Percentiles rank a stretch among this genome's conserved stretches.
Conservation (phyloP, 2,888 invertebrate genomes). For the Limenitis camilla region DNA sequence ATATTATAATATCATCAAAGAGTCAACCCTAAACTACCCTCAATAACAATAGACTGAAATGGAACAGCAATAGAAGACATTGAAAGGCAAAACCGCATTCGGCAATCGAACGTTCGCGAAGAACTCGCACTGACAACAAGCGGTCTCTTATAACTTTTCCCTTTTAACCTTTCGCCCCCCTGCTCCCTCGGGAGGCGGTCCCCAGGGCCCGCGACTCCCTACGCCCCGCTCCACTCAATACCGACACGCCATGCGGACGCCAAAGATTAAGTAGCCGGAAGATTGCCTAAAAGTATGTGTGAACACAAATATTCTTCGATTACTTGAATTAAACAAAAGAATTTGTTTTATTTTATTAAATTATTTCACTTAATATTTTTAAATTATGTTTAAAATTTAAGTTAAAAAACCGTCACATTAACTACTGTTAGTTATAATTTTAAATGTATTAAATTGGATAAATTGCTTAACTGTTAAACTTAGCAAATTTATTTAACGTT, state of each 20-base stretch:
- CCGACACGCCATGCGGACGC: slow-evolving; percentile 68
- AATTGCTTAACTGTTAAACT: no score
- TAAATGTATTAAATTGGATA: neutral
- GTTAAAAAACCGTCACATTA: no score
- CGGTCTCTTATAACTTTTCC: slow-evolving; percentile 74
- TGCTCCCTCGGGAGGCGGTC: slow-evolving; percentile 73
- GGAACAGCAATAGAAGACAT: slow-evolving; percentile 16
- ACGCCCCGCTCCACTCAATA: slow-evolving; percentile 70
- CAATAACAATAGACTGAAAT: slow-evolving; percentile 10
- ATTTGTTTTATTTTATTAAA: no score
- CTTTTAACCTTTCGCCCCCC: slow-evolving; percentile 69
- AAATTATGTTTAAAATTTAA: no score
- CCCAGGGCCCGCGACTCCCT: slow-evolving; percentile 68
- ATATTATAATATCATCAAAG: neutral
- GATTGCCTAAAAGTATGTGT: slow-evolving; percentile 28
- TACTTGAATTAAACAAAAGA: no score
- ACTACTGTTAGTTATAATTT: no score
- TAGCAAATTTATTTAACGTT: no score
- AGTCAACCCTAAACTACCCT: neutral
- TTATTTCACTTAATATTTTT: no score
- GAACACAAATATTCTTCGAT: neutral
- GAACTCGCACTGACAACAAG: slow-evolving; percentile 67
- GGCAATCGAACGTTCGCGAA: slow-evolving; percentile 56
- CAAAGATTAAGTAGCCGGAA: slow-evolving; percentile 53
- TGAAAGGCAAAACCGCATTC: slow-evolving; percentile 42